Evolutionary conservation across 2,797 vertebrate species (phyloP), one percentile per base, ranked within the genome.

Genomic region (Onychomys arenicola): DNA sequence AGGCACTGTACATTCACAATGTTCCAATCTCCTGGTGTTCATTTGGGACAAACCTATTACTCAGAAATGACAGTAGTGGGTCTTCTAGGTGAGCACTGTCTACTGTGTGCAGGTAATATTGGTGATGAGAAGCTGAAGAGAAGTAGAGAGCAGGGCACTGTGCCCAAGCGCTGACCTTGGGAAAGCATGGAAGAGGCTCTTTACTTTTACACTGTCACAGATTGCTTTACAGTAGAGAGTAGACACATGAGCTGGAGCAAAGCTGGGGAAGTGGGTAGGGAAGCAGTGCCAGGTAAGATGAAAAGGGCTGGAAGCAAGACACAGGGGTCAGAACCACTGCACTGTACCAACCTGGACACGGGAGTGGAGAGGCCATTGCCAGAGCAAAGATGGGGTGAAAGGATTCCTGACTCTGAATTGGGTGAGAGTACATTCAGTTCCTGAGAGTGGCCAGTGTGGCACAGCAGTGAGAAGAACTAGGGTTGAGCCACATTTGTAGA

Each of bases 181-280:
- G 27, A 63, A 55, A 46, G 1, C 2, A 25, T 23, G 4, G 13
- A 25, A 21, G 27, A 73, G 46, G 23, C 8, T 59, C n/a, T 4
- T 2, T 5, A 0, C 0, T 0, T 2, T 17, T 8, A 29, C 12
- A 71, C 4, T 4, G 12, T 4, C 13, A 3, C 37, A 57, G 37
- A 78, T 19, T 19, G 12, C 12, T 34, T 67, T 25, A n/a, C 19
- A 19, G 27, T 21, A 49, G 43, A 43, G 17, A 37, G 37, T 1
- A 0, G n/a, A 46, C 10, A 12, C 8, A 6, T 6, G 7, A 17
- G 23, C 29, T 43, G 11, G 19, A 55, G 25, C n/a, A 27, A 78
- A 32, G 32, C 49, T 5, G n/a, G 55, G 12, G 2, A 13, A 3
- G 13, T 1, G 1, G 14, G 14, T 4, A 2, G 10, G 17, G 14